These are phyloP conservation scores for Platygyra sinensis DNA, from an alignment of 64 coral and sea anemone genomes.

Conservation along the genomic window DNA sequence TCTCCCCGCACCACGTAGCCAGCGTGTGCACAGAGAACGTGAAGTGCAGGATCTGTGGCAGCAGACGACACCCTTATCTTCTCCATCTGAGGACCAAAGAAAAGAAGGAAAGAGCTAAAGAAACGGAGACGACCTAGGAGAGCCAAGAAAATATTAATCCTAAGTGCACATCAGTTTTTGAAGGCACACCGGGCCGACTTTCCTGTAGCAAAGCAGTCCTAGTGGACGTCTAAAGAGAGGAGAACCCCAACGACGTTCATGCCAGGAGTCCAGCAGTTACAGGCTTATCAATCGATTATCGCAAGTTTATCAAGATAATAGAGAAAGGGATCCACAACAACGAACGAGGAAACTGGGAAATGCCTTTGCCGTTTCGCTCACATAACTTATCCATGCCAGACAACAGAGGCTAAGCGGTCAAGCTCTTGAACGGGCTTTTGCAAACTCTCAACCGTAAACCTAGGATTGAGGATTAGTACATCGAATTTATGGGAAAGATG, in stretches of 20 bases:
- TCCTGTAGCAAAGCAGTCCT: no score
- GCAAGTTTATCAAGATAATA: constrained; percentile 6
- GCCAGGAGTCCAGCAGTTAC: not conserved
- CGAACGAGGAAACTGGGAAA: constrained; percentile 31
- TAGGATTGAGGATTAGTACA: constrained; percentile 15
- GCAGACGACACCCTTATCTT: no score
- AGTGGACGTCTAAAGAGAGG: constrained; percentile 14
- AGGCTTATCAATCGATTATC: constrained; percentile 7
- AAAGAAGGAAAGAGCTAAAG: no score
- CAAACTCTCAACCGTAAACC: not conserved
- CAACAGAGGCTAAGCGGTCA: not conserved
- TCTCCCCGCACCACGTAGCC: no score
- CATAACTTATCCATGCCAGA: constrained; percentile 14
- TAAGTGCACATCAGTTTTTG: no score
- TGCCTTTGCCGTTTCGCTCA: constrained; percentile 15
- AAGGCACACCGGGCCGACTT: no score
- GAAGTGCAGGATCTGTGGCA: no score
- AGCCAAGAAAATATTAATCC: no score
- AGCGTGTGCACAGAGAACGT: no score
- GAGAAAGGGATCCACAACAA: constrained; percentile 23
- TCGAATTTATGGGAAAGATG: constrained; percentile 41
- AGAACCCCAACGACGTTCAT: not conserved
- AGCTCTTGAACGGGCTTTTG: not conserved
- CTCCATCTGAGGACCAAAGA: no score
- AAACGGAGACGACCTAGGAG: no score